Evolutionary conservation across 2,888 invertebrate species (phyloP), one percentile per base, ranked within the genome.

Genomic region (Bursaphelenchus okinawaensis): DNA sequence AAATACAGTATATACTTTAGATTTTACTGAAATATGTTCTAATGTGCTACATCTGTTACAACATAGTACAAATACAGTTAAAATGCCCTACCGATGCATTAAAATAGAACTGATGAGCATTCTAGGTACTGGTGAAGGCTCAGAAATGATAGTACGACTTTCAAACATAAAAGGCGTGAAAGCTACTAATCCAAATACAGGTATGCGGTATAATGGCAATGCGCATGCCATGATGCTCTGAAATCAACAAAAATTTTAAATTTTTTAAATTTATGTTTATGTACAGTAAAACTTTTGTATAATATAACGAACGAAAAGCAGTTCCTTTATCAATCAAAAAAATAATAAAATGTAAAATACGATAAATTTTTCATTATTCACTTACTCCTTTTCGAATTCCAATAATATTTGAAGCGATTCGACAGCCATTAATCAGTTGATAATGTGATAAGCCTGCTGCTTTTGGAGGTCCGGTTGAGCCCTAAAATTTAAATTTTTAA

Each of bases 151-250:
- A n/a, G 73, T 68, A 23, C 74, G 67, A 29, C 73, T 71, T 62
- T 71, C 74, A 20, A 68, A 26, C 23, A 81, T 69, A 66, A 79
- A 77, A 4, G 81, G 78, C 1, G 79, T 71, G 16, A 81, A 68
- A 7, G 73, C 74, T 55, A 75, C 73, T 26, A 81, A 65, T 16
- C 75, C 70, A 62, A 81, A 76, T 19, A 82, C 75, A 7, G 80
- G 75, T 27, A 80, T 74, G 4, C 81, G 76, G 66, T 78, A 81
- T 50, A 82, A 65, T 7, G 81, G 81, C 52, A 82, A 69, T 9
- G 81, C 77, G 58, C 79, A 80, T n/a, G 75, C 75, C 12, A 80
- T 59, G 0, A 76, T 70, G 51, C 75, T 76, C 75, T 76, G 68
- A 29, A 75, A n/a, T n/a, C n/a, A n/a, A 61, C 7, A 20, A 23